phyloP scores from a whole-genome alignment of 2,888 invertebrate genomes.

The Gisinianus flammeolus region DNA sequence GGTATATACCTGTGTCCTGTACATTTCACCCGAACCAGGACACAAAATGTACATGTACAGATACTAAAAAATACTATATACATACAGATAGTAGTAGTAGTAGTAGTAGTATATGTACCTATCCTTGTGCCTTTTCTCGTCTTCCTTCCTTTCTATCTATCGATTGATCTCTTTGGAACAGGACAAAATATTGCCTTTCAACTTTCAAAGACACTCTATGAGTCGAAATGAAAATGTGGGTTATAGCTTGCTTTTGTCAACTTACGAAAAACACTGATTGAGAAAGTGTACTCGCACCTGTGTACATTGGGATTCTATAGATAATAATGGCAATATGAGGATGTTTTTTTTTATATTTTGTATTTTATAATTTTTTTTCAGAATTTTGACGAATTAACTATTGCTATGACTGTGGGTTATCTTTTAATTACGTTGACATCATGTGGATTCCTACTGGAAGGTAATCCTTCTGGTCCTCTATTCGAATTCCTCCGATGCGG shows the following conservation, averaged over 20 bases:
- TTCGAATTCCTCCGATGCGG: constrained; percentile 73
- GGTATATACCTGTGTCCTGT: no score
- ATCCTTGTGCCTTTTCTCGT: background rate
- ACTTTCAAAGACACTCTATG: no score
- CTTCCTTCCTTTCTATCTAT: background rate
- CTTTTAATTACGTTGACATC: constrained; percentile 73
- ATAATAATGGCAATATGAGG: background rate
- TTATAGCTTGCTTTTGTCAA: no score
- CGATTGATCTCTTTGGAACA: background rate
- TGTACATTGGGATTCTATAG: no score
- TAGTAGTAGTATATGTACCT: background rate
- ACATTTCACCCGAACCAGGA: no score
- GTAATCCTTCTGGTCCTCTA: constrained; percentile 68
- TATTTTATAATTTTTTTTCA: constrained; percentile 63
- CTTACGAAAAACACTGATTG: no score
- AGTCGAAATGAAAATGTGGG: no score
- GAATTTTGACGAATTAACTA: constrained; percentile 70
- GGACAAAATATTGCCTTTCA: background rate
- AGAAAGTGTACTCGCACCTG: no score
- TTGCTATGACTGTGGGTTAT: constrained; percentile 69
- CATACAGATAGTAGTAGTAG: no score
- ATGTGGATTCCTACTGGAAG: constrained; percentile 74
- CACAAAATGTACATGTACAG: no score
- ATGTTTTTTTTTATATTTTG: background rate
- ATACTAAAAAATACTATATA: no score